These are phyloP conservation scores for Rhincodon typus DNA, from an alignment of 2,797 vertebrate genomes.

Conservation along the genomic window DNA sequence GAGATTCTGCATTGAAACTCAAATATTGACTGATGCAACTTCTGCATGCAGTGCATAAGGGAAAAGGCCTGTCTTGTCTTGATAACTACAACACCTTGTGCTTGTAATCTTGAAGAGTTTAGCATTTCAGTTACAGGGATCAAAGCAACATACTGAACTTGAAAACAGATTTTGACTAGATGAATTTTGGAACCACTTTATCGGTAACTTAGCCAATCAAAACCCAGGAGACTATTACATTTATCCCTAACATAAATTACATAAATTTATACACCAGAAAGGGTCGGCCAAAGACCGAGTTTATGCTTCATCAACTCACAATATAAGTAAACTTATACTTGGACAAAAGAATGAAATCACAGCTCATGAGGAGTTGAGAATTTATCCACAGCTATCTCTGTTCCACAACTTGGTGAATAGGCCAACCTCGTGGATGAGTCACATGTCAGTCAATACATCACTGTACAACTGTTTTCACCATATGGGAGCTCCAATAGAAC, in stretches of 20 bases:
- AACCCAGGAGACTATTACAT: not conserved
- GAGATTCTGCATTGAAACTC: not conserved
- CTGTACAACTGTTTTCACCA: not conserved
- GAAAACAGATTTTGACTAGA: not conserved
- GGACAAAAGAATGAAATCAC: not conserved
- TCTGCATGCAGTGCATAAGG: not conserved
- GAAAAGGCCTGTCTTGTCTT: not conserved
- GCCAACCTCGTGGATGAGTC: not conserved
- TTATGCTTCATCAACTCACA: not conserved
- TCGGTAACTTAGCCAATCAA: not conserved
- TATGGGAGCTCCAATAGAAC: not conserved
- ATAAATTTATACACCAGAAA: not conserved
- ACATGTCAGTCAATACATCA: not conserved
- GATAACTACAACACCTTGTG: not conserved
- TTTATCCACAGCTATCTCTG: not conserved
- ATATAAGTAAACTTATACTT: not conserved
- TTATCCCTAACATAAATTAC: not conserved
- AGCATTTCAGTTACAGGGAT: not conserved
- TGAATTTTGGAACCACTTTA: not conserved
- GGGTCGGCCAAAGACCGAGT: not conserved
- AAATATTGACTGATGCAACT: not conserved
- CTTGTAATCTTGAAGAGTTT: not conserved
- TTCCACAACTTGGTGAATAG: not conserved
- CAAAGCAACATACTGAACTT: not conserved
- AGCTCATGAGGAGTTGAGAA: no score